Conservation (phyloP, 2,797 vertebrate species). For the Pipistrellus pygmaeus region DNA sequence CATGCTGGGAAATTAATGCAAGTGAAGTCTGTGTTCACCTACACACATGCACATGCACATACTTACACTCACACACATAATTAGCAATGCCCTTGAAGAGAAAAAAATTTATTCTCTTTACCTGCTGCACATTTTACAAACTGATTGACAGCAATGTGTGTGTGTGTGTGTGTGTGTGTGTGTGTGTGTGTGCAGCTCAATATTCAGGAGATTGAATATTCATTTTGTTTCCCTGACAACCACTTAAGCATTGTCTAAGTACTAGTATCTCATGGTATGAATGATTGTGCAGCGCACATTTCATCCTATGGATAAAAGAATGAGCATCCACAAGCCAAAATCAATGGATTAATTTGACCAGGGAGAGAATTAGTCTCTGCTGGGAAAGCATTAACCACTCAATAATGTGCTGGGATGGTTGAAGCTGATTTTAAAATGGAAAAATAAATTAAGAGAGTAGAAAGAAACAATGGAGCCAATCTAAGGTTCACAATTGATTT, state of each 20-base stretch:
- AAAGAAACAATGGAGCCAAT: neutral
- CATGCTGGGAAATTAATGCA: neutral
- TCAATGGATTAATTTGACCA: constrained; percentile 63
- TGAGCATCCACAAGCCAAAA: neutral
- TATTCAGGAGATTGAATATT: constrained; percentile 29
- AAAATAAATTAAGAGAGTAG: neutral
- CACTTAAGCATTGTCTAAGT: neutral
- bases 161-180: neutral
- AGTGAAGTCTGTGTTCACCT: neutral
- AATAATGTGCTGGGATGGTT: neutral
- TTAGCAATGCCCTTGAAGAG: neutral
- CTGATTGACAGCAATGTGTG: neutral
- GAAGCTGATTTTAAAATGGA: neutral
- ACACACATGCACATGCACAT: neutral
- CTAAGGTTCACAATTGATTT: constrained; percentile 51
- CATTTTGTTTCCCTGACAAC: constrained; percentile 65
- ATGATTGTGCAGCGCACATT: constrained; percentile 49
- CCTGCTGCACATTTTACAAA: constrained; percentile 44
- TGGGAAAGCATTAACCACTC: constrained; percentile 44
- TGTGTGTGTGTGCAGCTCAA: neutral
- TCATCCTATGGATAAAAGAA: constrained; percentile 65
- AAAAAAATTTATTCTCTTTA: neutral
- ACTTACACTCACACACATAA: neutral
- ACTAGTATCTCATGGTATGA: neutral
- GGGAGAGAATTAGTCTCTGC: constrained; percentile 27